Evolutionary conservation across 2,113 vertebrate species (phyloP).

Genomic region (Hemichromis elongatus): DNA sequence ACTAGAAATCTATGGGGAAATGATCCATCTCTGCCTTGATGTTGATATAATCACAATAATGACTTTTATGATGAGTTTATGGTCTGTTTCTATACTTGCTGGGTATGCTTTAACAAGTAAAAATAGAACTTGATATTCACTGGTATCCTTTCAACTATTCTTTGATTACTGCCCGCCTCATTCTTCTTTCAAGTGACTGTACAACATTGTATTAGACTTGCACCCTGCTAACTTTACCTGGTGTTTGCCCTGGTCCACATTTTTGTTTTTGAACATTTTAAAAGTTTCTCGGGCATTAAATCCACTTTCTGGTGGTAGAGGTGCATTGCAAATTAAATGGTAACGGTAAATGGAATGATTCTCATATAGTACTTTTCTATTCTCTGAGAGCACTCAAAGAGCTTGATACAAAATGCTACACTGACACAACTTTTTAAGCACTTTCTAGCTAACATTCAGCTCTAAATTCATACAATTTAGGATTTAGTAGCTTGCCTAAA

Average conservation of each 20-base stretch:
- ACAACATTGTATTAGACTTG: background rate
- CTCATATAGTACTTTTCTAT: background rate
- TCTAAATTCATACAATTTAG: background rate
- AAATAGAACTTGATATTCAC: background rate
- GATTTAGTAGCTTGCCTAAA: background rate
- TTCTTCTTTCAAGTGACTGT: background rate
- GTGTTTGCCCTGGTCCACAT: background rate
- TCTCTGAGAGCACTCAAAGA: background rate
- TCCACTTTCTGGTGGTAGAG: background rate
- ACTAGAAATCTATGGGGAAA: background rate
- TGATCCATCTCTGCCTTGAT: background rate
- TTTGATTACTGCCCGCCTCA: background rate
- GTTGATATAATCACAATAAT: background rate
- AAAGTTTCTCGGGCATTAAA: background rate
- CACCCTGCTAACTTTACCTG: background rate
- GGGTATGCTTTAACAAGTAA: background rate
- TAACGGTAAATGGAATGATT: background rate
- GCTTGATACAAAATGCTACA: background rate
- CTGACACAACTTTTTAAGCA: background rate
- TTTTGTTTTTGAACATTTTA: background rate
- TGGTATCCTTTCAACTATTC: background rate
- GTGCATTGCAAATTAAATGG: background rate
- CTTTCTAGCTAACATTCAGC: background rate
- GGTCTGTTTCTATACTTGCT: too few relatives aligned
- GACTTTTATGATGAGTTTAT: background rate